Conservation (phyloP, 2,888 invertebrate genomes). For the Thymelicus acteon region DNA sequence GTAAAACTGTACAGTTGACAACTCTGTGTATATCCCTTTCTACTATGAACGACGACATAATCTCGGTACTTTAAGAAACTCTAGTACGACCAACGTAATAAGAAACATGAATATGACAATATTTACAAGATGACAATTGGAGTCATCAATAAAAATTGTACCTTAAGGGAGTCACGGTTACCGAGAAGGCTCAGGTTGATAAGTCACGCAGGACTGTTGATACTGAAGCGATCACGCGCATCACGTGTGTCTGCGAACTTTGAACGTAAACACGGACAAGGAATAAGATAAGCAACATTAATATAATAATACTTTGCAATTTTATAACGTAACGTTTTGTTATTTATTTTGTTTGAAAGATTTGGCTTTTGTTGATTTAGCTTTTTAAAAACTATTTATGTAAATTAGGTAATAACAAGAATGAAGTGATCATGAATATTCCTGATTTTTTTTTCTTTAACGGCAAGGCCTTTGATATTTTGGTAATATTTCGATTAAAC, state of each 20-base stretch:
- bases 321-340: constrained; percentile 10
- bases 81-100: too few species aligned
- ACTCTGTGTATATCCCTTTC: too few species aligned
- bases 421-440: too few species aligned
- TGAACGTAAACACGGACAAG: constrained; percentile 34
- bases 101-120: too few species aligned
- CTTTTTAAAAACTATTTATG: too few species aligned
- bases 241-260: constrained; percentile 49
- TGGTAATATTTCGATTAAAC: too few species aligned
- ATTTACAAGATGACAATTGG: not conserved
- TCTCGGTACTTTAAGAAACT: too few species aligned
- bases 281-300: constrained; percentile 16
- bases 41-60: too few species aligned
- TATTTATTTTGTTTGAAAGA: not conserved
- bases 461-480: too few species aligned
- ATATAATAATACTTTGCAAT: constrained; percentile 6
- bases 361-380: not conserved
- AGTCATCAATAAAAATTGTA: not conserved
- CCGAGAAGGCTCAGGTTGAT: constrained; percentile 55
- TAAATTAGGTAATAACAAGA: too few species aligned
- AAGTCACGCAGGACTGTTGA: constrained; percentile 65
- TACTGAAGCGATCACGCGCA: constrained; percentile 56
- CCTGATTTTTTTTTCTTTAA: too few species aligned
- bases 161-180: constrained; percentile 57
- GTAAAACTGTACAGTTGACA: too few species aligned